A percentile compares a stretch with the other conserved stretches of the same genome.
Evolutionary conservation across 2,888 invertebrate species (phyloP).

Genomic region (Belgica antarctica): DNA sequence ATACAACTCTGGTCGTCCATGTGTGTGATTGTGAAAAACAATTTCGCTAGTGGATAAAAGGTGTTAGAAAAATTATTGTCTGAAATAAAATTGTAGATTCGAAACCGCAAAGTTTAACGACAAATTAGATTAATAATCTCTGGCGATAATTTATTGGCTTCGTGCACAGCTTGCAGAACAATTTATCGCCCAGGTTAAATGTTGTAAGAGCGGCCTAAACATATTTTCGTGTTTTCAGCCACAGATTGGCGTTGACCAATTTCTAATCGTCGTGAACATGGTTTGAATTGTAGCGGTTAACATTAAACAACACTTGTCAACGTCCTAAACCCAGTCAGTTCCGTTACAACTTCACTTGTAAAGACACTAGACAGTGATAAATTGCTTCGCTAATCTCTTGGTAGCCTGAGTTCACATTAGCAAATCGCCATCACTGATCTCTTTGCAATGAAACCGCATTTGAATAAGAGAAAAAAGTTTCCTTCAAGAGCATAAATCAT

Average conservation of each 20-base stretch:
- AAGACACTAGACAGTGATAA: neutral
- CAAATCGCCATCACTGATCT: neutral
- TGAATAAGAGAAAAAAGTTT: neutral
- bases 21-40: neutral
- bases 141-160: too few species aligned
- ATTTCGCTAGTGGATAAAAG: neutral
- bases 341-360: too few species aligned
- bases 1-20: constrained; percentile 2
- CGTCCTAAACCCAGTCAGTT: too few species aligned
- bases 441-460: neutral
- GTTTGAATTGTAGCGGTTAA: too few species aligned
- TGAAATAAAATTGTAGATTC: constrained; percentile 1
- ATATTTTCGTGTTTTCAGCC: too few species aligned
- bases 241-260: too few species aligned
- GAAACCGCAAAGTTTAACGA: neutral
- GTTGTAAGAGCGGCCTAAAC: too few species aligned
- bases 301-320: too few species aligned
- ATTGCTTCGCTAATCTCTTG: neutral
- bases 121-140: neutral
- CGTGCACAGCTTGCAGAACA: too few species aligned
- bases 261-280: too few species aligned
- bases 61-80: neutral
- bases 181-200: too few species aligned
- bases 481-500: constrained; percentile 23
- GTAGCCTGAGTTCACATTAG: neutral